Conservation (phyloP, 30 jellyfish, hydroid and myxozoan genomes). For the Pseudorhiza aurosa region DNA sequence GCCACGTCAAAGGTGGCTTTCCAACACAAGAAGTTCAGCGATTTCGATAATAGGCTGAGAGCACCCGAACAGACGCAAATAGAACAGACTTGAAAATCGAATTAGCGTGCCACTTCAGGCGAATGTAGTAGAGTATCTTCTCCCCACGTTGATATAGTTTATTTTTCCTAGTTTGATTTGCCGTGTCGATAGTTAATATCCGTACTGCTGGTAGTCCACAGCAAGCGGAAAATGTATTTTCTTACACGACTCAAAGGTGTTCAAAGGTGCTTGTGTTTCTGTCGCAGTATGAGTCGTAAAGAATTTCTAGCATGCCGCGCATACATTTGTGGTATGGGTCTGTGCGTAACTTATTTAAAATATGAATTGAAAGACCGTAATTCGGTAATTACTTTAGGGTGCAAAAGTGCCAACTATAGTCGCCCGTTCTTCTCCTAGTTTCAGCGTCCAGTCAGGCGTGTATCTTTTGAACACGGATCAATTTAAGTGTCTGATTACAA, state of each 20-base stretch:
- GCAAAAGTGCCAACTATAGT: constrained; percentile 68
- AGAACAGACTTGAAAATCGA: too few species aligned
- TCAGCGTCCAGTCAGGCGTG: constrained; percentile 23
- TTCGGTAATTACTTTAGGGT: constrained; percentile 54
- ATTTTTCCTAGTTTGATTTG: neutral
- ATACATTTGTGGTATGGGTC: constrained; percentile 48
- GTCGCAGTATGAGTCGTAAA: constrained; percentile 60
- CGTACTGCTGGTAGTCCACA: constrained; percentile 2
- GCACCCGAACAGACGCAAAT: too few species aligned
- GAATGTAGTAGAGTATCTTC: too few species aligned
- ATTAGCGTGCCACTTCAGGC: too few species aligned
- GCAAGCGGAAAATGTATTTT: constrained; percentile 4
- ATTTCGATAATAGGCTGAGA: too few species aligned
- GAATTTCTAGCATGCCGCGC: constrained; percentile 43
- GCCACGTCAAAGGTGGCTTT: neutral
- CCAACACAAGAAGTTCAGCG: too few species aligned
- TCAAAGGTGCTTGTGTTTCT: constrained; percentile 33
- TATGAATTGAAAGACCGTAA: constrained; percentile 28
- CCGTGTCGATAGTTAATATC: neutral
- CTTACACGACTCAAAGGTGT: constrained; percentile 5
- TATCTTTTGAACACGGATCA: constrained; percentile 12
- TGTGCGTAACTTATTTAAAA: constrained; percentile 32
- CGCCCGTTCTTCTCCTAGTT: too few species aligned
- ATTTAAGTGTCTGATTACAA: constrained; percentile 8
- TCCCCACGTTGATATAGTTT: too few species aligned